These are phyloP conservation scores for Lamellibrachia columna DNA, from an alignment of 2,888 invertebrate genomes.

Conservation along the genomic window DNA sequence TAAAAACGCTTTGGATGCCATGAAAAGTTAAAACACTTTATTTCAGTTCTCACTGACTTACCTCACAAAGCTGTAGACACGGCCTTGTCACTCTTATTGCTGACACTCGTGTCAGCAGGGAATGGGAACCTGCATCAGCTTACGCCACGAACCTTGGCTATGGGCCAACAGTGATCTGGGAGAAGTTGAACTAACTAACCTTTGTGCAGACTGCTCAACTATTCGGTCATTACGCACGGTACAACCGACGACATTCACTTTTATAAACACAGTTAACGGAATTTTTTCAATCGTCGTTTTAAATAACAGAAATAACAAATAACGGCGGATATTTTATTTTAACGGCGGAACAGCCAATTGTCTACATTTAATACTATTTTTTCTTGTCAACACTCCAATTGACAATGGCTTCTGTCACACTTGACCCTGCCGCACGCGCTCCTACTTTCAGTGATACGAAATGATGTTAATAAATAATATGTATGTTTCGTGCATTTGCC, in stretches of 20 bases:
- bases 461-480: neutral
- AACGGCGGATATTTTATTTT: too few species aligned
- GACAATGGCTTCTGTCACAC: too few species aligned
- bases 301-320: too few species aligned
- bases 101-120: neutral
- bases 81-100: neutral
- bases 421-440: too few species aligned
- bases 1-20: neutral
- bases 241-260: neutral
- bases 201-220: neutral
- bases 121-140: neutral
- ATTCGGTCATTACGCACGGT: neutral
- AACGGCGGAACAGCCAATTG: too few species aligned
- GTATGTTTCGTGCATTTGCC: neutral
- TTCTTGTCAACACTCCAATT: too few species aligned
- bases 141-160: neutral
- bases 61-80: neutral
- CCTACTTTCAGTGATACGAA: too few species aligned
- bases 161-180: neutral
- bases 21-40: neutral
- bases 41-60: neutral
- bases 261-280: neutral
- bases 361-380: too few species aligned
- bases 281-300: neutral
- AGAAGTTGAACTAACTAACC: neutral